Evolutionary conservation across 2,113 vertebrate genomes (phyloP).

Genomic region (Andinoacara biseriatus): DNA sequence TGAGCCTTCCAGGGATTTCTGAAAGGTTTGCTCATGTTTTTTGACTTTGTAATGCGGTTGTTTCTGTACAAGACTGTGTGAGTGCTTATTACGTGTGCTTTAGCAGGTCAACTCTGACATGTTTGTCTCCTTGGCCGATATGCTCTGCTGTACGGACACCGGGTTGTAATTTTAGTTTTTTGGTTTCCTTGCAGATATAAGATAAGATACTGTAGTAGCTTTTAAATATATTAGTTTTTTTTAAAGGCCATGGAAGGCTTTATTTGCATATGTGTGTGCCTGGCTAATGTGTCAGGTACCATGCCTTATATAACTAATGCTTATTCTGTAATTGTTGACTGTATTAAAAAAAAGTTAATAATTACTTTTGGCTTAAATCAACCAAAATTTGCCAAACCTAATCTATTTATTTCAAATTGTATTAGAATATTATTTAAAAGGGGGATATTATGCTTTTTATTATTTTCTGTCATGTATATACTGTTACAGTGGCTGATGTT

Average conservation of each 20-base stretch:
- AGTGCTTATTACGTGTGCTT: background rate
- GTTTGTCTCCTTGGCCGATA: constrained; percentile 16
- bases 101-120: constrained; percentile 12
- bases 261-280: background rate
- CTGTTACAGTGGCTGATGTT: background rate
- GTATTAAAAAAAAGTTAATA: background rate
- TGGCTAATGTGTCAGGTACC: background rate
- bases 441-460: background rate
- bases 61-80: background rate
- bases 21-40: constrained; percentile 42
- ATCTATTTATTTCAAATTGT: background rate
- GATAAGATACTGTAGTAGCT: rapidly evolving
- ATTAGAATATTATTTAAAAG: background rate
- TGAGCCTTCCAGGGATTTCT: background rate
- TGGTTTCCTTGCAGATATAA: background rate
- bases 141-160: background rate
- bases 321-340: background rate
- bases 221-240: background rate
- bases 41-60: background rate
- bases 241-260: background rate
- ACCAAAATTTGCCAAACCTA: background rate
- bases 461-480: background rate
- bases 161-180: background rate
- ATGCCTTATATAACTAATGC: background rate
- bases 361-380: background rate